Base-by-base conservation (phyloP, 2,888 invertebrate species). In the Abrostola tripartita region DNA sequence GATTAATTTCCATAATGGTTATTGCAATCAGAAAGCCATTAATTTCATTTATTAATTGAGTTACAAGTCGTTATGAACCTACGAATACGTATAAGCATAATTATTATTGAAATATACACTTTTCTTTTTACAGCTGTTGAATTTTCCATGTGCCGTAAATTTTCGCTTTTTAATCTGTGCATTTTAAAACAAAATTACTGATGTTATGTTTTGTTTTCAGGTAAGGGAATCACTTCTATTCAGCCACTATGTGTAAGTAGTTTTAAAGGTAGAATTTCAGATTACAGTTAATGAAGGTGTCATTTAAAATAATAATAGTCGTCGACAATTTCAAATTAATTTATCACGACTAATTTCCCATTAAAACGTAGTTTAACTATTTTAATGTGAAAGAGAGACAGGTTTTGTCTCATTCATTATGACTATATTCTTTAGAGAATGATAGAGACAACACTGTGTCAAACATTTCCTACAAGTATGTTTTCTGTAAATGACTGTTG, bases 161-260 rank as follows among this genome's bases (percentile, higher is more conserved):
- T 5, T 10, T 40, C 11, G 10, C 11, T 8, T 8, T 44, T 12
- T 44, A 8, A 14, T 8, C 8, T 35, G 35, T 35, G 49, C 35
- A 49, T 11, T 35, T 35, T 11, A 49, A 24, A 56, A 44, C 12
- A 53, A 41, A 47, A 37, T 14, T 50, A 37, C n/a, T 12, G 37
- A 6, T 14, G 8, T 35, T 10, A 35, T 49, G 55, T 61, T 52
- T 5, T 52, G 41, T 60, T 76, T 66, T 9, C 73, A 75, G 75
- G 75, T 75, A 73, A 75, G 61, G 37, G 37, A 52, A 55, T 37
- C 36, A 41, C 6, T 47, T 53, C n/a, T 40, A 63, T 49, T 63
- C 61, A 52, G 56, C 37, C 35, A 8, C n/a, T n/a, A 0, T n/a
- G 0, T 7, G 73, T 73, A 53, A 63, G 72, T 61, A 40, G 41